Conservation (phyloP, 1,140 invertebrate genomes). For the Paraescarpia echinospica region DNA sequence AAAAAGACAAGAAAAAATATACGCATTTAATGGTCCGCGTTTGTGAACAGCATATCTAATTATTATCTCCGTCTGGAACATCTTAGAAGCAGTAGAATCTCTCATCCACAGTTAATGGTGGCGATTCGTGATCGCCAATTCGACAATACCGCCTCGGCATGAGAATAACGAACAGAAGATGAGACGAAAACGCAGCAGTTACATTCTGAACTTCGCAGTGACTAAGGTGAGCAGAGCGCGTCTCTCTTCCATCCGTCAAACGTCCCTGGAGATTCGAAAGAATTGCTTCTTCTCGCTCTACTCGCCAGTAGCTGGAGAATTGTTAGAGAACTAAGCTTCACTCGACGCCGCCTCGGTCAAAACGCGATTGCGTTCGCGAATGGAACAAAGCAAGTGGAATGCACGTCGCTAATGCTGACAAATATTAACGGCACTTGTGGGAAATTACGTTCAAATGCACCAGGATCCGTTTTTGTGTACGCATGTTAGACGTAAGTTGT, state of each 20-base stretch:
- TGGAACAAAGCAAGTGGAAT: background rate
- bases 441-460: background rate
- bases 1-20: too few species aligned
- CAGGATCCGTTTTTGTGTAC: background rate
- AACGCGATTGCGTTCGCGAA: background rate
- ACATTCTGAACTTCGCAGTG: background rate
- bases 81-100: background rate
- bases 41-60: too few species aligned
- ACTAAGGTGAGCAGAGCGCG: background rate
- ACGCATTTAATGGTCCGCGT: too few species aligned
- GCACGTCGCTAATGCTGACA: background rate
- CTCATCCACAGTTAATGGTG: background rate
- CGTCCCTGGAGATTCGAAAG: background rate
- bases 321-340: background rate
- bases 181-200: background rate
- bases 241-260: background rate
- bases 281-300: background rate
- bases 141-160: background rate
- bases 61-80: too few species aligned
- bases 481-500: background rate
- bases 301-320: background rate
- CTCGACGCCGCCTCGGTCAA: background rate
- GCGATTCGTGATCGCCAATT: background rate
- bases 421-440: background rate
- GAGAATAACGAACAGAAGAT: background rate